Evolutionary conservation across 2,113 vertebrate species (phyloP).

Genomic region (Herpailurus yagouaroundi): DNA sequence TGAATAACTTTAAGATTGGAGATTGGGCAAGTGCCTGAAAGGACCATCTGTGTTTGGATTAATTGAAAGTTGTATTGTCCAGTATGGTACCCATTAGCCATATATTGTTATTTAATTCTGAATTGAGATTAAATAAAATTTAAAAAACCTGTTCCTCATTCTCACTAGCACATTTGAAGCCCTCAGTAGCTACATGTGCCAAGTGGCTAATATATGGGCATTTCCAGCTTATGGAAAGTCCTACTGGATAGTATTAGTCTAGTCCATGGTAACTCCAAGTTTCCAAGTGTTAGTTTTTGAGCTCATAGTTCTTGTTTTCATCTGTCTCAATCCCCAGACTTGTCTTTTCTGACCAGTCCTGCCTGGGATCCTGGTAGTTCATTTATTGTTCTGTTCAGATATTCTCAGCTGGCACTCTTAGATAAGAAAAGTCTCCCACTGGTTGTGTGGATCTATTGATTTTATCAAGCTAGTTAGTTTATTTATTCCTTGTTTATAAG

Average conservation of each 20-base stretch:
- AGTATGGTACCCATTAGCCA: not conserved
- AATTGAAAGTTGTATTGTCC: not conserved
- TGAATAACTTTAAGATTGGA: not conserved
- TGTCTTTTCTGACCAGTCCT: not conserved
- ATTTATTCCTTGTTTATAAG: not conserved
- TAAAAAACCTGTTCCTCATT: not conserved
- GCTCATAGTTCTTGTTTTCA: not conserved
- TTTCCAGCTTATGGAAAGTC: not conserved
- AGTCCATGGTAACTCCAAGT: not conserved
- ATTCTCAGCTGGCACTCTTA: not conserved
- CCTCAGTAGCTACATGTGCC: not conserved
- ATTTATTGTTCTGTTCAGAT: not conserved
- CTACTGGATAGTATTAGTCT: not conserved
- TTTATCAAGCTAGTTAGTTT: not conserved
- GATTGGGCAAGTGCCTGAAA: not conserved
- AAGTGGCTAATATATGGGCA: not conserved
- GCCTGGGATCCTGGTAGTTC: not conserved
- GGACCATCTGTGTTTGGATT: not conserved
- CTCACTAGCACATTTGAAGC: not conserved
- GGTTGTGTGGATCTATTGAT: not conserved
- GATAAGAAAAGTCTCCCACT: not conserved
- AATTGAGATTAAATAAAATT: not conserved
- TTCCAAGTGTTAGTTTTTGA: not conserved
- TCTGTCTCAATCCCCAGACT: not conserved
- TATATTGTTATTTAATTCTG: not conserved